These are phyloP conservation scores for Heliconius eleuchia DNA, from an alignment of 1,140 invertebrate genomes.

Conservation along the genomic window DNA sequence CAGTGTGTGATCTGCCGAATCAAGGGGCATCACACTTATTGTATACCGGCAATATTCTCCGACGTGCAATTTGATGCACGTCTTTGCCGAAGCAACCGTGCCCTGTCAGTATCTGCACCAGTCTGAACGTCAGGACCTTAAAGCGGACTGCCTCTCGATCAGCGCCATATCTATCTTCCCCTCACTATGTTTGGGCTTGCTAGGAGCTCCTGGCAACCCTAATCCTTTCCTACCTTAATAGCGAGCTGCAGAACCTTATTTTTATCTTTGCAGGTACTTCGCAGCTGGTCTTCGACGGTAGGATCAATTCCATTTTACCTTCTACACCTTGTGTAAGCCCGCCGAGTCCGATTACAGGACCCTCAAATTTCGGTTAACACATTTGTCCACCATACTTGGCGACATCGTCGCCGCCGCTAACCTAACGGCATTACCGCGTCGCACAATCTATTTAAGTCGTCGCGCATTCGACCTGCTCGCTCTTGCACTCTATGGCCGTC, in stretches of 20 bases:
- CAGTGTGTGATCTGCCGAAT: too few relatives aligned
- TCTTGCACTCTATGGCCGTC: constrained; percentile 20
- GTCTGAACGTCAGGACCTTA: too few relatives aligned
- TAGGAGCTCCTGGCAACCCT: not conserved
- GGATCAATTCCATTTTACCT: not conserved
- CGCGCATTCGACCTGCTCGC: not conserved
- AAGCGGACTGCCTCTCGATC: too few relatives aligned
- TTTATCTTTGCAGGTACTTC: not conserved
- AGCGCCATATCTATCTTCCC: too few relatives aligned
- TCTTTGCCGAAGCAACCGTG: too few relatives aligned
- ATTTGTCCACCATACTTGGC: constrained; percentile 21
- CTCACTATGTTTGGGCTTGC: not conserved
- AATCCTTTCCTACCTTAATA: not conserved
- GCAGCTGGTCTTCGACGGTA: not conserved
- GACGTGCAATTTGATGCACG: too few relatives aligned
- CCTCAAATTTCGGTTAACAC: constrained; percentile 8
- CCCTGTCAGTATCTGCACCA: too few relatives aligned
- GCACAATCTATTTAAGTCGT: not conserved
- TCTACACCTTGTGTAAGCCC: not conserved
- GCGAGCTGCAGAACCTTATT: constrained; percentile 16
- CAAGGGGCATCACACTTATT: too few relatives aligned
- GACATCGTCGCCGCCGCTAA: not conserved
- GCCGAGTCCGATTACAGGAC: not conserved
- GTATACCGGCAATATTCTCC: too few relatives aligned
- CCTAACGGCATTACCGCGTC: not conserved